Conservation (phyloP, 2,888 invertebrate genomes). For the Bhutanitis thaidina region DNA sequence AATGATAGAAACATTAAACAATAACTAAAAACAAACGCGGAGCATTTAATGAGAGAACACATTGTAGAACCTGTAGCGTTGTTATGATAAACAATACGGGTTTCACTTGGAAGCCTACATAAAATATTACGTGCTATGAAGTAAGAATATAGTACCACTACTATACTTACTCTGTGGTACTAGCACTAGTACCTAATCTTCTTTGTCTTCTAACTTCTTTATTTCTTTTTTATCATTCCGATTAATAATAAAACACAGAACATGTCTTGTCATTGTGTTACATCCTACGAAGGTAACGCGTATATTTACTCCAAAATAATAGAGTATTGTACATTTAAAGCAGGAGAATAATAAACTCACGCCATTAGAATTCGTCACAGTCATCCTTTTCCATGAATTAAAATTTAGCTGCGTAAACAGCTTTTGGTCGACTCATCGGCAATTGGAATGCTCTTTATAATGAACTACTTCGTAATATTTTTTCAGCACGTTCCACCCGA, state of each 20-base stretch:
- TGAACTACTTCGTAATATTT: not conserved
- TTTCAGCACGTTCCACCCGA: not conserved
- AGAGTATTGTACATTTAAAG: not conserved
- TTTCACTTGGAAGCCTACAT: slow-evolving; percentile 13
- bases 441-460: not conserved
- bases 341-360: not conserved
- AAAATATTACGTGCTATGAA: slow-evolving; percentile 9
- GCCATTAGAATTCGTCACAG: not conserved
- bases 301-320: not conserved
- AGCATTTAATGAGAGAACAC: slow-evolving; percentile 11
- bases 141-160: not conserved
- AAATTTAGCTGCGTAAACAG: not conserved
- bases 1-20: slow-evolving; percentile 11
- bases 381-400: not conserved
- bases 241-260: slow-evolving; percentile 2
- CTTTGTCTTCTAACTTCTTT: slow-evolving; percentile 5
- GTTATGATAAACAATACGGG: slow-evolving; percentile 13
- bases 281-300: not conserved
- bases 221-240: not conserved
- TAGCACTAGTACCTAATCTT: too few species aligned
- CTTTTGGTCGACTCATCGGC: not conserved
- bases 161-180: too few species aligned
- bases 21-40: slow-evolving; percentile 12
- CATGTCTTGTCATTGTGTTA: not conserved
- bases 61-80: slow-evolving; percentile 3